phyloP scores from a whole-genome alignment of 2,797 vertebrate genomes.

The Brachymystax lenok region DNA sequence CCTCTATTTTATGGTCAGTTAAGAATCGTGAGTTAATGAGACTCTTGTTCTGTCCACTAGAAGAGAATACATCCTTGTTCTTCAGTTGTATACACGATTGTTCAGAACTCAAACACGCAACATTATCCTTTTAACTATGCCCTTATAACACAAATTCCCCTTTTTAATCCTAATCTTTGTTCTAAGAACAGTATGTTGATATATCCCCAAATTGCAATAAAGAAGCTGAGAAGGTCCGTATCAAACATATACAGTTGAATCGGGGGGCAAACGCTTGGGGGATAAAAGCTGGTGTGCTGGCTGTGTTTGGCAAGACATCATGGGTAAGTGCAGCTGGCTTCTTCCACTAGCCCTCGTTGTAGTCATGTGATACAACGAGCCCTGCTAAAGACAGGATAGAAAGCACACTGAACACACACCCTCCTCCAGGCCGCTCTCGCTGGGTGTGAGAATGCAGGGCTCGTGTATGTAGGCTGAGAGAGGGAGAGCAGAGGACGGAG shows the following conservation, averaged over 20 bases:
- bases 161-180: neutral
- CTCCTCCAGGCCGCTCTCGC: neutral
- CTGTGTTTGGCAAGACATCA: neutral
- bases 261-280: neutral
- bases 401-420: neutral
- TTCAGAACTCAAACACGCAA: neutral
- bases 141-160: neutral
- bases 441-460: constrained; percentile 4
- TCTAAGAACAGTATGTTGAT: neutral
- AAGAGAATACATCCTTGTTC: neutral
- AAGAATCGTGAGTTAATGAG: neutral
- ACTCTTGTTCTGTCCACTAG: neutral
- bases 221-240: neutral
- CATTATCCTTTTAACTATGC: neutral
- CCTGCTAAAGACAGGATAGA: neutral
- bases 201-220: neutral
- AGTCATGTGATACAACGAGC: neutral
- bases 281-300: neutral
- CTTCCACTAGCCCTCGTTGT: constrained; percentile 1
- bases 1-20: neutral
- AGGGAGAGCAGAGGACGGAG: neutral
- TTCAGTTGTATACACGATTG: neutral
- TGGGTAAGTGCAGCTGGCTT: neutral
- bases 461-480: neutral
- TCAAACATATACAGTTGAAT: neutral